Percentiles rank a stretch among this genome's conserved stretches.
Evolutionary conservation across 2,797 vertebrate genomes (phyloP).

Genomic region (Ambastaia sidthimunki): DNA sequence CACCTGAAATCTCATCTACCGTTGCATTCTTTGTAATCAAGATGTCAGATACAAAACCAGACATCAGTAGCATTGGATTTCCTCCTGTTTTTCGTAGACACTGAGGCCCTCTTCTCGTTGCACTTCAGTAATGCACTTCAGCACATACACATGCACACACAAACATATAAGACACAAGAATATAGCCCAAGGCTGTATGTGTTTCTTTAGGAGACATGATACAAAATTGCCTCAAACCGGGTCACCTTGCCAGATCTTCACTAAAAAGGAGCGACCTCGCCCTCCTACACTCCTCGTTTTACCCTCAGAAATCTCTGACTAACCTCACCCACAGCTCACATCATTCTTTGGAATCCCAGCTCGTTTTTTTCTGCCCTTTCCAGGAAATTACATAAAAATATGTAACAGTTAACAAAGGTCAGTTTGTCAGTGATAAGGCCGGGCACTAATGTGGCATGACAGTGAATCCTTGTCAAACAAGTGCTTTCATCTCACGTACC

Average conservation of each 20-base stretch:
- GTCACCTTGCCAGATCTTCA: constrained; percentile 70
- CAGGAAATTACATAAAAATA: constrained; percentile 62
- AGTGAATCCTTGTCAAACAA: constrained; percentile 45
- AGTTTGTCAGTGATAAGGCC: constrained; percentile 47
- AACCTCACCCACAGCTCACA: constrained; percentile 48
- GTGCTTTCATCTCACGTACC: constrained; percentile 46
- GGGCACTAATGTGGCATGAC: constrained; percentile 21
- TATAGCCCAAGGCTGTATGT: constrained; percentile 63
- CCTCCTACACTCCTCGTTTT: constrained; percentile 60
- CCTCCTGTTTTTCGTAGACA: constrained; percentile 18
- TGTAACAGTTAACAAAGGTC: constrained; percentile 59
- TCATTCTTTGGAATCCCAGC: constrained; percentile 62
- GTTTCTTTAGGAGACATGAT: constrained; percentile 67
- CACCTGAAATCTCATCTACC: not conserved
- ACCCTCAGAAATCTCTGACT: constrained; percentile 42
- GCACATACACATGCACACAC: constrained; percentile 12
- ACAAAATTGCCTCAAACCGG: constrained; percentile 64
- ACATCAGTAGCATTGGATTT: not conserved
- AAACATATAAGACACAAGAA: constrained; percentile 50
- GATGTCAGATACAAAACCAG: constrained; percentile 28
- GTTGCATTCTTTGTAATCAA: constrained; percentile 10
- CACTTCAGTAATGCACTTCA: constrained; percentile 5
- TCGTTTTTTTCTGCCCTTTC: constrained; percentile 27
- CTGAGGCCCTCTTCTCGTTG: not conserved
- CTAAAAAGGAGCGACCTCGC: constrained; percentile 60